Percentiles rank a stretch among this genome's conserved stretches.
Conservation (phyloP, 35 echinoderm and acorn worm genomes). For the Eucidaris tribuloides region DNA sequence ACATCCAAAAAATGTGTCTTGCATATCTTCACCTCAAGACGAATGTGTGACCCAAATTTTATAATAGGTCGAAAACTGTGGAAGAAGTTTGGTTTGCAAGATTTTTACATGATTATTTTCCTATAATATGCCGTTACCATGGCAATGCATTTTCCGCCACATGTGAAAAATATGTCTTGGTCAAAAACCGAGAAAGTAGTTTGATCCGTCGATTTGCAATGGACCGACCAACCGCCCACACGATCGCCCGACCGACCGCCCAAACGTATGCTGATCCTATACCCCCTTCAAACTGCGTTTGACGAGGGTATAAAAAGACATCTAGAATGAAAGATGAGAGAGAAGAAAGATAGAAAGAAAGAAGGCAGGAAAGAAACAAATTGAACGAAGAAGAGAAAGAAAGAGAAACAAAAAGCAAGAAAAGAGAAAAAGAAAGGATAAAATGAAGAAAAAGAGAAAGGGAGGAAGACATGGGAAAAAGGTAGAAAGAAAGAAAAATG, state of each 20-base stretch:
- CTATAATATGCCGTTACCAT: no score
- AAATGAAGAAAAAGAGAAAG: not conserved
- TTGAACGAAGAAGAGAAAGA: not conserved
- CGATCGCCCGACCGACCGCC: not conserved
- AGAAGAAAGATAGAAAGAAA: not conserved
- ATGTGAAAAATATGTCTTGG: not conserved
- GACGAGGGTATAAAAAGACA: not conserved
- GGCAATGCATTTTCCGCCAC: not conserved
- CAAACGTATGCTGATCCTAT: not conserved
- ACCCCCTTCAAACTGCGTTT: not conserved
- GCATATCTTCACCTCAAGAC: no score
- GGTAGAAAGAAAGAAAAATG: not conserved
- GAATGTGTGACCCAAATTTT: no score
- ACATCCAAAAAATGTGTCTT: no score
- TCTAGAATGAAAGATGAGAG: not conserved
- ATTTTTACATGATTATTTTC: no score
- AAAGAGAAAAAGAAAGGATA: not conserved
- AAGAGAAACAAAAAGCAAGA: not conserved
- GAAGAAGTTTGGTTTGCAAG: no score
- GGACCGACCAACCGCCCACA: not conserved
- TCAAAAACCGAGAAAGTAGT: not conserved
- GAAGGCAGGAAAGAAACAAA: not conserved
- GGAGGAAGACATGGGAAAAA: not conserved
- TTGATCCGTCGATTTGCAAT: not conserved
- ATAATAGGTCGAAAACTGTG: no score